Evolutionary conservation across 1,140 invertebrate genomes (phyloP), one percentile per base, ranked within the genome.

Genomic region (Stratiolaelaps scimitus): DNA sequence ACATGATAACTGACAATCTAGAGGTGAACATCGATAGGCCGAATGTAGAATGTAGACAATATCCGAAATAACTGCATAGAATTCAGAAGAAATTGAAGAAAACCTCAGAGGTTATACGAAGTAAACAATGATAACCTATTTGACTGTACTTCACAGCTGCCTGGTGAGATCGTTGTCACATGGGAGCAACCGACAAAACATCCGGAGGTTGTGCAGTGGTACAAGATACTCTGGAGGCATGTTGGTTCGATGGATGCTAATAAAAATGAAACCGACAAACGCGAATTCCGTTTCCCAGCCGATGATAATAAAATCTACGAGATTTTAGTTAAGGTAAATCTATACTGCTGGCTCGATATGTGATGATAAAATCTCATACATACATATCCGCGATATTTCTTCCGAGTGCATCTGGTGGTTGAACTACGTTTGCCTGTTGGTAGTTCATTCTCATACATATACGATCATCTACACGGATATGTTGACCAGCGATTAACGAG

Each of bases 171-270:
- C 0, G 74, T 80, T 17, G 77, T 86, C 5, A 76, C 80, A 65
- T 89, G 87, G 87, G 84, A 88, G 71, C 80, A 82, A 17, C 86
- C 87, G 44, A 72, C 79, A 40, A 88, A 88, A 74, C 89, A 89
- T 75, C 85, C 87, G 2, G 81, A 86, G 68, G 83, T 83, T 7
- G 86, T 88, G n/a, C 85, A 87, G 75, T 78, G 86, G 68, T 89
- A 89, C 77, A 80, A 85, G 76, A 76, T 81, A 66, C 79, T 80
- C 70, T 81, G 78, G 78, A 72, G 78, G 68, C 73, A 71, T 23
- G 69, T 73, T 2, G 78, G 78, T 2, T 69, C 74, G 7, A 74
- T 77, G 71, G 44, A 68, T n/a, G 67, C 69, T 64, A 69, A 56
- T 65, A 66, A 68, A 23, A 69, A 85, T 70, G 86, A 88, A 74